phyloP scores from a whole-genome alignment of 2,888 invertebrate species.

The Monochamus alternatus region DNA sequence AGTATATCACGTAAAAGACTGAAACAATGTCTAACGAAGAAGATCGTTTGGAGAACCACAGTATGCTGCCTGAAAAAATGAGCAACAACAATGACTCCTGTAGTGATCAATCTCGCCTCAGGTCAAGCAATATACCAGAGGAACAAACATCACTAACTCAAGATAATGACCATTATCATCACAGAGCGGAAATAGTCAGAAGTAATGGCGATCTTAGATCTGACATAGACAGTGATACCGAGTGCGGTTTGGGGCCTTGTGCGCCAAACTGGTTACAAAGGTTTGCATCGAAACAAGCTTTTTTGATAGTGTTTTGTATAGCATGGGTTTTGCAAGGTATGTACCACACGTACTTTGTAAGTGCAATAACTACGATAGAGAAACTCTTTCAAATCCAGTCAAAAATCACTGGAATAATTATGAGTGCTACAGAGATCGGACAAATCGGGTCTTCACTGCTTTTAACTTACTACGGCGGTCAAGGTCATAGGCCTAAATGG shows the following conservation, averaged over 20 bases:
- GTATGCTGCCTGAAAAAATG: slow-evolving; percentile 55
- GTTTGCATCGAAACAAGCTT: slow-evolving; percentile 90
- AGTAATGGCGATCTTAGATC: slow-evolving; percentile 64
- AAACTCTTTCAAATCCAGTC: slow-evolving; percentile 94
- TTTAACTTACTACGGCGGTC: slow-evolving; percentile 91
- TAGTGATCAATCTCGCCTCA: slow-evolving; percentile 57
- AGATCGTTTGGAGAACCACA: slow-evolving; percentile 43
- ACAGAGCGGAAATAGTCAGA: slow-evolving; percentile 61
- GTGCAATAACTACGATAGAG: slow-evolving; percentile 94
- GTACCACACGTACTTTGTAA: slow-evolving; percentile 95
- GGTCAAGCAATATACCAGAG: slow-evolving; percentile 61
- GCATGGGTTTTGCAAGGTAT: slow-evolving; percentile 92
- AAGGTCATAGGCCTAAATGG: slow-evolving; percentile 94
- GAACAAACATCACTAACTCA: slow-evolving; percentile 67
- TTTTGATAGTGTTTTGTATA: slow-evolving; percentile 89
- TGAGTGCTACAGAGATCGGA: slow-evolving; percentile 94
- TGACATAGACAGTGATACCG: slow-evolving; percentile 73
- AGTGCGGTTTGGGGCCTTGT: slow-evolving; percentile 87
- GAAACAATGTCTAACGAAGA: slow-evolving; percentile 43
- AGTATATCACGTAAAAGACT: slow-evolving; percentile 35
- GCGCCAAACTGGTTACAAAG: slow-evolving; percentile 83
- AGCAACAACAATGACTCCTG: slow-evolving; percentile 66
- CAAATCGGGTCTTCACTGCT: slow-evolving; percentile 92
- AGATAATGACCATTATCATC: slow-evolving; percentile 56
- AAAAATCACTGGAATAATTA: slow-evolving; percentile 90